Base-by-base conservation (phyloP, 2,113 vertebrate species). In the Catagonus wagneri region DNA sequence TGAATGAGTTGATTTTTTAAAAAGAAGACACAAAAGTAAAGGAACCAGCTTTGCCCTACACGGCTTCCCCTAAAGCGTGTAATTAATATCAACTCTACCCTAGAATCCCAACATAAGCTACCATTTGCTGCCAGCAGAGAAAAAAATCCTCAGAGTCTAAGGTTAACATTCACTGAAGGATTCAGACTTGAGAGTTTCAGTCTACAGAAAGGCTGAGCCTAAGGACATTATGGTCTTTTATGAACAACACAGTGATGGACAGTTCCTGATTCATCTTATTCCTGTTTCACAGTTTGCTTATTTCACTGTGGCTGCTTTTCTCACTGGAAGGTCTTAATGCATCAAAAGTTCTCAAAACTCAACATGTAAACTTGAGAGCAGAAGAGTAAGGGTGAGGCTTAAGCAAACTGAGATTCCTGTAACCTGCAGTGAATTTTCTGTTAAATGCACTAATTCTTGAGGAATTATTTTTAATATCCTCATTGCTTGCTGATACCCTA, bases 221-320 rank as follows among this genome's bases (percentile, higher is more conserved):
- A 50, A 75, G 69, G 65, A 58, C 71, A 32, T 61, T 76, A 52
- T 91, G 25, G 11, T 80, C 85, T 88, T 90, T 96, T 74, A 44
- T 85, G 80, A 96, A 84, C 61, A 81, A 16, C 54, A 56, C 32
- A 79, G 52, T 87, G 61, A 80, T 85, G 88, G 68, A 79, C 69
- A 54, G 11, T 58, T 76, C 39, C 56, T 56, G 81, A 66, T 90
- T 78, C 76, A n/a, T 72, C 85, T 83, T 54, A 63, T 79, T 96
- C 5, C 27, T 74, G 13, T 56, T 89, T 78, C 86, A 90, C 92
- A 36, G 56, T 63, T 95, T 95, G 66, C 54, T 95, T 95, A 90
- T 94, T 97, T 95, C 88, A 90, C 61, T 91, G 39, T 93, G 83
- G 36, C 61, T 68, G 44, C 78, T 96, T 96, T 97, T 85, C 96